These are phyloP conservation scores for Catostylus mosaicus DNA, from an alignment of 30 jellyfish, hydroid and myxozoan species.

Conservation along the genomic window DNA sequence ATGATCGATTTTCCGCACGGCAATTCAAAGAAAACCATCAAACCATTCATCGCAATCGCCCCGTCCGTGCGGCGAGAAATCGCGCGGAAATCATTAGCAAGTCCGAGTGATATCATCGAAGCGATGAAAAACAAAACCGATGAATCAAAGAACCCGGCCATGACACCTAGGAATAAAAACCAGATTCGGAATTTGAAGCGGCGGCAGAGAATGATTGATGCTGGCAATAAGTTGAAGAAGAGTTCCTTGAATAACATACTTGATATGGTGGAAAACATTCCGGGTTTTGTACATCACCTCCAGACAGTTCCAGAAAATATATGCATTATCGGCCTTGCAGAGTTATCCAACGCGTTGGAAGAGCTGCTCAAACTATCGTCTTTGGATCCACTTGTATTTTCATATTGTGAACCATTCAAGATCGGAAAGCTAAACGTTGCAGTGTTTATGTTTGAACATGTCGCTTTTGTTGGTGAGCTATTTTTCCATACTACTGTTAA, in stretches of 20 bases:
- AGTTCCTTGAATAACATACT: conserved; percentile 49
- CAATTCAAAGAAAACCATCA: conserved; percentile 70
- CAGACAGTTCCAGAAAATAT: conserved; percentile 78
- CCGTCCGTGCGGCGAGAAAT: conserved; percentile 94
- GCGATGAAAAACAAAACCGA: conserved; percentile 68
- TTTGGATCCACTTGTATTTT: conserved; percentile 74
- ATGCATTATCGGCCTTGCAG: conserved; percentile 83
- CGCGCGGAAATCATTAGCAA: conserved; percentile 56
- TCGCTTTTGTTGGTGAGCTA: conserved; percentile 71
- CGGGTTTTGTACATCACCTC: conserved; percentile 74
- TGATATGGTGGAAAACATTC: conserved; percentile 71
- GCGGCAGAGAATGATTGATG: conserved; percentile 72
- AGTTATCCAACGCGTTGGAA: conserved; percentile 57
- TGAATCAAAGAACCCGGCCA: conserved; percentile 80
- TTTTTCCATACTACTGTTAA: no score
- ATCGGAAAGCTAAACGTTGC: conserved; percentile 74
- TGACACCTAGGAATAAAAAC: conserved; percentile 87
- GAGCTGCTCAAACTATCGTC: conserved; percentile 67
- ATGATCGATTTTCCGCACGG: conserved; percentile 97
- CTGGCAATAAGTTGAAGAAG: conserved; percentile 51
- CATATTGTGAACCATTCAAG: conserved; percentile 85
- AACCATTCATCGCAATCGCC: conserved; percentile 85
- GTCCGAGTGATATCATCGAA: conserved; percentile 85
- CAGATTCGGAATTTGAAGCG: conserved; percentile 92
- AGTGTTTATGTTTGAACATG: conserved; percentile 76